Evolutionary conservation across 2,888 invertebrate species (phyloP), one percentile per base, ranked within the genome.

Genomic region (Pilophorus perplexus): DNA sequence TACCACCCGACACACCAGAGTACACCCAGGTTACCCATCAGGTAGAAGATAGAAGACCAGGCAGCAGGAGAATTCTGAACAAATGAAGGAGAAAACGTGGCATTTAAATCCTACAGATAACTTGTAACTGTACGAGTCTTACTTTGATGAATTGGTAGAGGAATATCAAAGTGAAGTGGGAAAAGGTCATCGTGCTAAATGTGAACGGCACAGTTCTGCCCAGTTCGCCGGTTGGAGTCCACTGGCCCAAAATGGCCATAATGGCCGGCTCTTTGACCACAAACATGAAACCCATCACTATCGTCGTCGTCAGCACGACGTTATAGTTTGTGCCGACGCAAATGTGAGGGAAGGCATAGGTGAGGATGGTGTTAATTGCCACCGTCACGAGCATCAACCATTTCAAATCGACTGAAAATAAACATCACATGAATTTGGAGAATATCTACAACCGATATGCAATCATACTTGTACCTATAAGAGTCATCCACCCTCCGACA

Each of bases 1-100:
- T 46, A 62, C 62, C 62, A 62, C 12, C 38, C 46, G n/a, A 62
- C 62, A 48, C 62, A 62, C 62, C 62, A 62, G 20, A 62, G 48
- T 25, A 48, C n/a, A 2, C 62, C 62, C 4, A 2, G 20, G 48
- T 62, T 62, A 8, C 46, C 62, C 12, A 28, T 33, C 14, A 62
- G 33, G n/a, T 46, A 62, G 22, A 18, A 62, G 12, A 62, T 25
- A 1, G 62, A 28, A 1, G 23, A 18, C 62, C 62, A 62, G 3
- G 46, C 14, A 1, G 62, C 46, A 10, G 62, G 46, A 2, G 62
- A 25, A 5, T 28, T n/a, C 14, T n/a, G n/a, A n/a, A n/a, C n/a
- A n/a, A n/a, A n/a, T n/a, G n/a, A n/a, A n/a, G n/a, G n/a, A n/a
- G n/a, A n/a, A n/a, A n/a, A n/a, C n/a, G n/a, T n/a, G n/a, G n/a